Percentiles rank a stretch among this genome's conserved stretches.
These are phyloP conservation scores for Eurytoma californica DNA, from an alignment of 2,888 invertebrate species.

Conservation along the genomic window DNA sequence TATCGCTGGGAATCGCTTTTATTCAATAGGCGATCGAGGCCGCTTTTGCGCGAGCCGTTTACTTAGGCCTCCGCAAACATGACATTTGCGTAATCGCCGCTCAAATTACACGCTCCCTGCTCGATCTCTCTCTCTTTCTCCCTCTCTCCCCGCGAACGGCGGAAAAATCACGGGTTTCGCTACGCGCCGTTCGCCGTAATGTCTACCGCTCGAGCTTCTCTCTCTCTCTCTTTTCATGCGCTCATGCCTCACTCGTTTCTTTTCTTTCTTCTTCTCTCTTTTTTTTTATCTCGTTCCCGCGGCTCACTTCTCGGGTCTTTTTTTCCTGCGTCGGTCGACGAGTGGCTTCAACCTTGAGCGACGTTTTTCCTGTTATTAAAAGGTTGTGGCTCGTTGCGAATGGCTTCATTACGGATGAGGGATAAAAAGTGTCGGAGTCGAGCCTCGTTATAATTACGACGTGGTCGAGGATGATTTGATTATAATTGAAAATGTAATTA, in stretches of 20 bases:
- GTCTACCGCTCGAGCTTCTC: not conserved
- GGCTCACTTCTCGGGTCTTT: not conserved
- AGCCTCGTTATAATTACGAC: not conserved
- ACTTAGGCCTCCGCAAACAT: constrained; percentile 51
- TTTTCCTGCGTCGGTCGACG: not conserved
- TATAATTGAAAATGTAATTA: not conserved
- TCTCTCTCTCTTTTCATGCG: not conserved
- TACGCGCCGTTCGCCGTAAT: not conserved
- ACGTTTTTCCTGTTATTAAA: constrained; percentile 40
- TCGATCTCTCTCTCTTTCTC: constrained; percentile 13
- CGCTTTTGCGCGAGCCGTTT: constrained; percentile 24
- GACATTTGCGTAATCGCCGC: constrained; percentile 54
- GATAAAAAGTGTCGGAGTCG: not conserved
- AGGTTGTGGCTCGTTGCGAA: constrained; percentile 32
- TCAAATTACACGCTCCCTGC: constrained; percentile 43
- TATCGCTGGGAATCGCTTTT: constrained; percentile 43
- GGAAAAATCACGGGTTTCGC: constrained; percentile 42
- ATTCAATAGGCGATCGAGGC: constrained; percentile 44
- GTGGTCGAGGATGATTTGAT: not conserved
- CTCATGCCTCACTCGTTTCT: not conserved
- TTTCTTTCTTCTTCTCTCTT: not conserved
- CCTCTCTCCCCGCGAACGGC: constrained; percentile 4
- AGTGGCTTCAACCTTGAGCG: constrained; percentile 8
- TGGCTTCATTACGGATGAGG: constrained; percentile 28
- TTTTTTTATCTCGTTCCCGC: not conserved